Evolutionary conservation across 2,888 invertebrate genomes (phyloP), one percentile per base, ranked within the genome.

Genomic region (Dynastes grantii): DNA sequence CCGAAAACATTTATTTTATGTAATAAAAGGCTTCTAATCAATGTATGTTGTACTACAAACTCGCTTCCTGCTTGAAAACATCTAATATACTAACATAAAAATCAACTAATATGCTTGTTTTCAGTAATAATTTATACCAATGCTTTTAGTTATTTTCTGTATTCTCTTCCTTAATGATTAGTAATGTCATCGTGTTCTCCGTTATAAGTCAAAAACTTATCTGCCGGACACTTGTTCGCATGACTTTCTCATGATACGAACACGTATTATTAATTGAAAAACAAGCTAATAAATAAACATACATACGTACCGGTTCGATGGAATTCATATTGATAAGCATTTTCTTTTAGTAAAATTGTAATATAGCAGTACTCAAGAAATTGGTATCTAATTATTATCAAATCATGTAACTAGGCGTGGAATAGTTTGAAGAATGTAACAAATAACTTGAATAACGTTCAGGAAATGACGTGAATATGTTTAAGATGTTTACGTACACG

Each of bases 341-440:
- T 11, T 2, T 16, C 55, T 55, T n/a, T 55, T n/a, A 16, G 22
- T 16, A 55, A 55, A 55, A 55, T 22, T 22, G 13, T n/a, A 55
- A 55, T n/a, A 55, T 6, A 55, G 22, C 22, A 0, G n/a, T 9
- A 16, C 37, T 13, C 11, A 70, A 70, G 29, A 70, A 29, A 53
- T 70, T 70, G 53, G 32, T 45, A 45, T 8, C 11, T 70, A 11
- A 53, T 70, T 70, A 13, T 70, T 32, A 53, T 32, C 32, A 70
- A 70, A 70, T 53, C 51, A 13, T 27, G 27, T 55, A 53, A 37
- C 71, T 65, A 71, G 71, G 71, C 53, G n/a, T 37, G 71, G 32
- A 55, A 55, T 55, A 2, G 29, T 70, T 70, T 70, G 11, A 2
- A 45, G 45, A 13, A 51, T 27, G 32, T 29, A 27, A 27, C 1